Percentiles rank a stretch among this genome's conserved stretches.
Conservation (phyloP, 2,113 vertebrate species). For the Pristiophorus japonicus region DNA sequence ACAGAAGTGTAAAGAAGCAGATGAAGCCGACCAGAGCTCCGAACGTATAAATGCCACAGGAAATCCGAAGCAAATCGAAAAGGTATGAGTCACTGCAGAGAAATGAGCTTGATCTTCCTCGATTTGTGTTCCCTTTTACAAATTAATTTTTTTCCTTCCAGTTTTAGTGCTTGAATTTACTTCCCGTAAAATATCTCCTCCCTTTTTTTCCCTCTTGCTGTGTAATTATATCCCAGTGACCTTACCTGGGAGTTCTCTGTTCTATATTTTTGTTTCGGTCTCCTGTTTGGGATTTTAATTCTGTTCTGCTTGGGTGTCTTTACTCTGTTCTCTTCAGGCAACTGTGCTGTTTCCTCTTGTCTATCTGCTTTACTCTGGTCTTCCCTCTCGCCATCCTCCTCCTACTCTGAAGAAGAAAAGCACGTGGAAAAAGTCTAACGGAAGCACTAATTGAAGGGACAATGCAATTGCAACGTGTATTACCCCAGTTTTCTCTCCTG, state of each 20-base stretch:
- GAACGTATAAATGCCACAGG: slow-evolving; percentile 57
- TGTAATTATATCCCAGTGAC: not conserved
- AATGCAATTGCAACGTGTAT: not conserved
- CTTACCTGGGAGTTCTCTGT: not conserved
- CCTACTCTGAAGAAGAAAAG: not conserved
- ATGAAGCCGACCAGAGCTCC: slow-evolving; percentile 69
- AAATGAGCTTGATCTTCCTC: too few relatives aligned
- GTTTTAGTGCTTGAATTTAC: not conserved
- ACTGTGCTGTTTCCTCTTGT: not conserved
- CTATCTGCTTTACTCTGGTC: not conserved
- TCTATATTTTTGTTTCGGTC: not conserved
- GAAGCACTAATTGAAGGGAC: not conserved
- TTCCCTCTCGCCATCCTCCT: not conserved
- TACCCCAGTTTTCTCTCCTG: not conserved
- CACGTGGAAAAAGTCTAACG: too few relatives aligned
- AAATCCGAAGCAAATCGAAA: slow-evolving; percentile 80
- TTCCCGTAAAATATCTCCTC: not conserved
- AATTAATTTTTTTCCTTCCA: not conserved
- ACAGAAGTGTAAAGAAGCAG: slow-evolving; percentile 79
- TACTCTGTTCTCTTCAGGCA: not conserved
- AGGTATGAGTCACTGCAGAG: slow-evolving; percentile 55
- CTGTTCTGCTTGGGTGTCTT: too few relatives aligned
- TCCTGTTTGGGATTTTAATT: not conserved
- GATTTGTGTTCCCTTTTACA: not conserved
- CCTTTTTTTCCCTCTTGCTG: not conserved